Evolutionary conservation across 2,888 invertebrate genomes (phyloP).

Genomic region (Chirona hameri): DNA sequence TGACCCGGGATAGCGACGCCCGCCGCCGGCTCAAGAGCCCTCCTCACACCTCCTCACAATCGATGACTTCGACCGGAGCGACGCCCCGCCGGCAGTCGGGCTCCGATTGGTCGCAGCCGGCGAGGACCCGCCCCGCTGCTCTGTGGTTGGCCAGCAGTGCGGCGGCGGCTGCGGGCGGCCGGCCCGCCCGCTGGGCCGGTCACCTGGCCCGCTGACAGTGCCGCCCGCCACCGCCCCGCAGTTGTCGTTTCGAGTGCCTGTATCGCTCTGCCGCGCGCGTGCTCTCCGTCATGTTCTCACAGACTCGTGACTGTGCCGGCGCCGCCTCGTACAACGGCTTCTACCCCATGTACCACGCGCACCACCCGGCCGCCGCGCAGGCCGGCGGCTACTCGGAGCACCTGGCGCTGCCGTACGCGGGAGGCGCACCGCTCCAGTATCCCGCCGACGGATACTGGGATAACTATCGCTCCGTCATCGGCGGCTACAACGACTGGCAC

Average conservation of each 20-base stretch:
- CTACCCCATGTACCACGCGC: slow-evolving; percentile 13
- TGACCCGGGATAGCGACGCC: no score
- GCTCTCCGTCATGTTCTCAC: neutral
- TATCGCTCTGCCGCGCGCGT: neutral
- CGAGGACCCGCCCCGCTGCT: neutral
- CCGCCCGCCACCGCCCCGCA: neutral
- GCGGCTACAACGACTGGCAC: slow-evolving; percentile 27
- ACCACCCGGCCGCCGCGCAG: neutral
- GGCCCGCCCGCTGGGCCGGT: no score
- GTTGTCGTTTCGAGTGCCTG: neutral
- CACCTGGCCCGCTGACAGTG: neutral
- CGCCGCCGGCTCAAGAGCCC: no score
- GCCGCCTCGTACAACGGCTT: slow-evolving; percentile 6
- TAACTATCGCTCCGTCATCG: slow-evolving; percentile 14
- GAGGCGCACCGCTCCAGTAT: neutral
- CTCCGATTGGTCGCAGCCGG: neutral
- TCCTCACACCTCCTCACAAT: neutral
- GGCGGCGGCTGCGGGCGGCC: neutral
- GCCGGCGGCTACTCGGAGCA: neutral
- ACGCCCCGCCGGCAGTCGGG: neutral
- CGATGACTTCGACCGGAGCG: neutral
- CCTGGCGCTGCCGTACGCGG: neutral
- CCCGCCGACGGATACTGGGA: slow-evolving; percentile 4
- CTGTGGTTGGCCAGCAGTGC: neutral
- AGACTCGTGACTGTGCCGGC: neutral